phyloP scores from a whole-genome alignment of 2,113 vertebrate species.

The Erpornis zantholeuca region DNA sequence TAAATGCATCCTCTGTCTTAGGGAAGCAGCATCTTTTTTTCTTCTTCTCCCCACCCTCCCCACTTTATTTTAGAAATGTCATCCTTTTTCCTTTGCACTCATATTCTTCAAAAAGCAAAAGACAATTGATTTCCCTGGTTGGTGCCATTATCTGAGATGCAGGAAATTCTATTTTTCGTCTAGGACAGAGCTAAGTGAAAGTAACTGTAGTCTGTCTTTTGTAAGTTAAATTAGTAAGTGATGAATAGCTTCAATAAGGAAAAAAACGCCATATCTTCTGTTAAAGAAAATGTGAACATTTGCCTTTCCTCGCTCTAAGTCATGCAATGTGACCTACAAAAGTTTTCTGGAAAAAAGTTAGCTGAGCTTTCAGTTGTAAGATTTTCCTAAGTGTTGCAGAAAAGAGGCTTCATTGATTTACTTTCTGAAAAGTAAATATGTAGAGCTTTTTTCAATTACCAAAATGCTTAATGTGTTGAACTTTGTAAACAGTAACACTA shows the following conservation, averaged over 20 bases:
- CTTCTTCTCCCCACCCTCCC: not conserved
- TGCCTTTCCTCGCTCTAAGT: not conserved
- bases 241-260: not conserved
- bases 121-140: not conserved
- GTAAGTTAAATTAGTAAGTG: constrained; percentile 14
- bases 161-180: not conserved
- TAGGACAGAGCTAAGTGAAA: not conserved
- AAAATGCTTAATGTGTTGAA: not conserved
- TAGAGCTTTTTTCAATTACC: not conserved
- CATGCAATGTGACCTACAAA: not conserved
- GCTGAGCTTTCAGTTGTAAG: not conserved
- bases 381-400: not conserved
- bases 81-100: not conserved
- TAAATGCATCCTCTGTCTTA: not conserved
- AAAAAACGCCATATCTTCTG: not conserved
- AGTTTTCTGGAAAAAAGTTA: not conserved
- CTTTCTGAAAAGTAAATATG: not conserved
- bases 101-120: not conserved
- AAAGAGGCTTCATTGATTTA: not conserved
- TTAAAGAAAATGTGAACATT: not conserved
- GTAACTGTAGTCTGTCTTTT: not conserved
- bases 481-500: not conserved
- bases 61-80: not conserved
- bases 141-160: not conserved
- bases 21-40: not conserved